Evolutionary conservation across 2,888 invertebrate genomes (phyloP).

Genomic region (Chymomyza caudatula): DNA sequence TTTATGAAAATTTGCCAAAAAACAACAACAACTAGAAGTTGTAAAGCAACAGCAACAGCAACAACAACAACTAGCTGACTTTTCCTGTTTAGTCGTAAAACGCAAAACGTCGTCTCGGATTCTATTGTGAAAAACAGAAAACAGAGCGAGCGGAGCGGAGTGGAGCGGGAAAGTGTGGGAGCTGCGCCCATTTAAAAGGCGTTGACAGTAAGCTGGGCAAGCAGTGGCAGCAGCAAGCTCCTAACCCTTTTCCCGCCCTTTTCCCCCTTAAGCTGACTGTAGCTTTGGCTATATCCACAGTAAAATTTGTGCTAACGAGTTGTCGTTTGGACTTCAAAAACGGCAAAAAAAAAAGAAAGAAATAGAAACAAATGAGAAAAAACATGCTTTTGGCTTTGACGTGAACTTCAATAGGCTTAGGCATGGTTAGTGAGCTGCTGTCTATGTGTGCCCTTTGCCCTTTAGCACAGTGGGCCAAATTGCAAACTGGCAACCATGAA

Average conservation of each 20-base stretch:
- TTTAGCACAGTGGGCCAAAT: not conserved
- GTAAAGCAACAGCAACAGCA: slow-evolving; percentile 35
- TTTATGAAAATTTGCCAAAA: slow-evolving; percentile 73
- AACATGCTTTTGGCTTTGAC: slow-evolving; percentile 22
- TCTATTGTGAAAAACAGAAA: slow-evolving; percentile 51
- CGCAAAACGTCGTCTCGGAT: slow-evolving; percentile 36
- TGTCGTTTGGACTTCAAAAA: slow-evolving; percentile 35
- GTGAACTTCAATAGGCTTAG: slow-evolving; percentile 35
- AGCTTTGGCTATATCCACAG: slow-evolving; percentile 10
- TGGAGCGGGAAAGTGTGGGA: slow-evolving; percentile 2
- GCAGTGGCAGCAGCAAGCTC: slow-evolving; percentile 3
- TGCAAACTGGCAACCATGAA: slow-evolving; percentile 18
- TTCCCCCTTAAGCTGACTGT: not conserved
- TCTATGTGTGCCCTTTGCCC: not conserved
- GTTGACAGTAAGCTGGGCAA: slow-evolving; percentile 51
- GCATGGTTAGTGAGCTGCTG: not conserved
- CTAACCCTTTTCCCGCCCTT: not conserved
- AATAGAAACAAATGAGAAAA: slow-evolving; percentile 14
- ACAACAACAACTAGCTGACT: slow-evolving; percentile 44
- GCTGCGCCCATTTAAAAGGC: slow-evolving; percentile 66
- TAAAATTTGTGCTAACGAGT: slow-evolving; percentile 69
- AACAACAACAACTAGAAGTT: not conserved
- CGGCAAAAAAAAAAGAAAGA: not conserved
- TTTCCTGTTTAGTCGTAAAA: slow-evolving; percentile 57
- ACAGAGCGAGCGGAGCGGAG: not conserved